Conservation (phyloP, 2,113 vertebrate genomes). For the Campylomormyrus numenius region DNA sequence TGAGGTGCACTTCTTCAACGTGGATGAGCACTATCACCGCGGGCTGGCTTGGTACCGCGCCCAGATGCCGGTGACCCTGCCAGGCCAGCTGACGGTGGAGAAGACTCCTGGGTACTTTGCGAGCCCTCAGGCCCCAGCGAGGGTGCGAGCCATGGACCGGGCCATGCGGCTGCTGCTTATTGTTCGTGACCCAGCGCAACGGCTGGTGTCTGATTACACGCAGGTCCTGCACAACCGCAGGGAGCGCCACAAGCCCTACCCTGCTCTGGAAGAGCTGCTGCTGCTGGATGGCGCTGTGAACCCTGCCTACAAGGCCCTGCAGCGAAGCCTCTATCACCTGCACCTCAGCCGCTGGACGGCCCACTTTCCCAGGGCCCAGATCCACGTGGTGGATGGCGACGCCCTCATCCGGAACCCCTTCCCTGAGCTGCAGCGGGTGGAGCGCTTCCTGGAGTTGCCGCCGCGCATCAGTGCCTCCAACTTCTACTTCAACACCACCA, state of each 20-base stretch:
- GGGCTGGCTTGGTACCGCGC: constrained; percentile 67
- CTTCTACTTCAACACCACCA: constrained; percentile 73
- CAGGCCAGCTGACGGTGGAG: constrained; percentile 65
- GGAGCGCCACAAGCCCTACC: constrained; percentile 62
- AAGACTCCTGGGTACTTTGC: constrained; percentile 73
- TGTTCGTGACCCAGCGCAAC: constrained; percentile 65
- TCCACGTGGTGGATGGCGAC: constrained; percentile 71
- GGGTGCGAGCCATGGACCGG: constrained; percentile 57
- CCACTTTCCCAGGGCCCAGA: constrained; percentile 60
- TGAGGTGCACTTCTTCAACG: constrained; percentile 71
- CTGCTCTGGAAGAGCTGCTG: constrained; percentile 60
- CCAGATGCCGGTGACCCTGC: constrained; percentile 64
- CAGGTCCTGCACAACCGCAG: constrained; percentile 70
- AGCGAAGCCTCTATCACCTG: constrained; percentile 67
- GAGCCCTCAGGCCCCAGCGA: constrained; percentile 51
- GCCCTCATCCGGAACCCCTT: constrained; percentile 64
- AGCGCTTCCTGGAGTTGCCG: constrained; percentile 60
- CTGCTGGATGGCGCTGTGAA: constrained; percentile 53
- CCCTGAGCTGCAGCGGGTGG: constrained; percentile 62
- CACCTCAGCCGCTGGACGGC: constrained; percentile 63
- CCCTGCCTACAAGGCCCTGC: constrained; percentile 63
- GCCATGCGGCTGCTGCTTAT: constrained; percentile 64
- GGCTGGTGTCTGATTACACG: constrained; percentile 73
- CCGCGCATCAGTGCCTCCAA: constrained; percentile 58
- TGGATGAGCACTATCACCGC: constrained; percentile 63